Conservation (phyloP, 2,113 vertebrate genomes). For the Bombycilla garrulus region DNA sequence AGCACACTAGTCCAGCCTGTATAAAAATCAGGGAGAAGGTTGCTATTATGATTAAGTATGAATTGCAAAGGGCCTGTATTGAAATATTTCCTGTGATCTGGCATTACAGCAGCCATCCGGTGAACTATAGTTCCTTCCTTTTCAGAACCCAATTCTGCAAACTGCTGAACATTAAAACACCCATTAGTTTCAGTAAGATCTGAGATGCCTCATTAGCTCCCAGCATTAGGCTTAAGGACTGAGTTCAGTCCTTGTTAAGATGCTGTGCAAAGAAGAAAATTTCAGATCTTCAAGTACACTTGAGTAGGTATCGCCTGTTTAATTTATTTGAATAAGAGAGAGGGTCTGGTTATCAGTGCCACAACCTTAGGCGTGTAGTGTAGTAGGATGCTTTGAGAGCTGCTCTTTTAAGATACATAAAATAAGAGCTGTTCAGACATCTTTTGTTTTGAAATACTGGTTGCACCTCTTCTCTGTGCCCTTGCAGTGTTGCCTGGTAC, state of each 20-base stretch:
- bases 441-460: neutral
- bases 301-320: neutral
- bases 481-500: neutral
- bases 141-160: neutral
- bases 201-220: neutral
- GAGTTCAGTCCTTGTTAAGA: neutral
- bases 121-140: neutral
- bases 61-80: neutral
- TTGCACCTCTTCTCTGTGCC: fast-evolving
- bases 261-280: neutral
- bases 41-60: neutral
- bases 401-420: neutral
- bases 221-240: neutral
- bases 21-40: neutral
- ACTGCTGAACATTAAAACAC: neutral
- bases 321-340: neutral
- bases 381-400: neutral
- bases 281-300: neutral
- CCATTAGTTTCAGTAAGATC: neutral
- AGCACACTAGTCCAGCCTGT: neutral
- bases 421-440: neutral
- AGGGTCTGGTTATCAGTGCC: neutral
- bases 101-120: neutral
- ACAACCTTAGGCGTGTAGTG: neutral
- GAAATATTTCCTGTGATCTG: conserved; percentile 23